Percentiles rank a stretch among this genome's conserved stretches.
phyloP scores from a whole-genome alignment of 2,888 invertebrate genomes.

The Idaea aversata region DNA sequence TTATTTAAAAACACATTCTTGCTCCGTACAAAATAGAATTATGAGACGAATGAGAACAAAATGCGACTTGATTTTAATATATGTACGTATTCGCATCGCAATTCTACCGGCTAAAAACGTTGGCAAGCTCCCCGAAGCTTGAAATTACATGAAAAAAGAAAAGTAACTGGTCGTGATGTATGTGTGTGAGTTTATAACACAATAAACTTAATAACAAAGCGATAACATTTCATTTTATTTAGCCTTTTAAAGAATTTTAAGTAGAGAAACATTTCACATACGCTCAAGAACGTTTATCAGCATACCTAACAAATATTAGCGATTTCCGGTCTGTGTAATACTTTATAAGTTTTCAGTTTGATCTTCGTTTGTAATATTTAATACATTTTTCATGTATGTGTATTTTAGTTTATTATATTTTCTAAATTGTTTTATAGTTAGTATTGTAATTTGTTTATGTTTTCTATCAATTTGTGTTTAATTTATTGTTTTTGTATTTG shows the following conservation, averaged over 20 bases:
- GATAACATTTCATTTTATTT: neutral
- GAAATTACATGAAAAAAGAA: constrained; percentile 55
- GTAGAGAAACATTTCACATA: neutral
- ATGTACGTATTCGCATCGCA: constrained; percentile 29
- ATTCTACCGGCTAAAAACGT: constrained; percentile 50
- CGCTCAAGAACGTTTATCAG: too few species aligned
- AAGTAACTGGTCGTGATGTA: constrained; percentile 31
- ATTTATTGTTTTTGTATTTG: too few species aligned
- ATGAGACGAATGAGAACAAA: constrained; percentile 72
- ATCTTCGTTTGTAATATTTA: too few species aligned
- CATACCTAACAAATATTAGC: too few species aligned
- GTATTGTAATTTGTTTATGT: too few species aligned
- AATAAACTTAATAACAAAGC: neutral
- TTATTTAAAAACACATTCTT: constrained; percentile 46
- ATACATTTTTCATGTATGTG: too few species aligned
- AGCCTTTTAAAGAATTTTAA: neutral
- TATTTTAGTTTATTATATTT: too few species aligned
- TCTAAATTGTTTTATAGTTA: too few species aligned
- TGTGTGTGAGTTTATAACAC: constrained; percentile 5
- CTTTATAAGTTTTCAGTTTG: too few species aligned
- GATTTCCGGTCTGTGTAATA: too few species aligned
- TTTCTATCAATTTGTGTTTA: too few species aligned
- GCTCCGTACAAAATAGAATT: constrained; percentile 60
- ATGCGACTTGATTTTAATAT: constrained; percentile 42
- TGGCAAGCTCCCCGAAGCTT: constrained; percentile 51